Percentiles rank a stretch among this genome's conserved stretches.
Evolutionary conservation across 2,888 invertebrate species (phyloP).

Genomic region (Rhodophaea formosa): DNA sequence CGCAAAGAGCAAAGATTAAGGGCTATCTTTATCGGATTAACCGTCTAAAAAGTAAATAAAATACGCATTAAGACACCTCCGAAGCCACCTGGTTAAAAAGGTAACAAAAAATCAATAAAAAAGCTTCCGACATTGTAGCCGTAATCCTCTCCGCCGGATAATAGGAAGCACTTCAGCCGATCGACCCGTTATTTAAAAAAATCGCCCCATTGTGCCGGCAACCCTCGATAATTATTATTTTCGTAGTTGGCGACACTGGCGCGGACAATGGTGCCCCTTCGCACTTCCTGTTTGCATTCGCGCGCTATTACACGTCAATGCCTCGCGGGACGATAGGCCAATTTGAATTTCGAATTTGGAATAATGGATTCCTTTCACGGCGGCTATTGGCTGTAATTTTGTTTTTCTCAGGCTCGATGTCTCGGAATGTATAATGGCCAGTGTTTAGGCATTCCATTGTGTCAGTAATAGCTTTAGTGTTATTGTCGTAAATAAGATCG

Average conservation of each 20-base stretch:
- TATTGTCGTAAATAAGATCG: slow-evolving; percentile 15
- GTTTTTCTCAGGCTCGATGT: slow-evolving; percentile 46
- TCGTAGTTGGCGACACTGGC: slow-evolving; percentile 78
- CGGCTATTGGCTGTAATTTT: slow-evolving; percentile 62
- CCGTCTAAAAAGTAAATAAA: slow-evolving; percentile 53
- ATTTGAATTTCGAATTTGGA: slow-evolving; percentile 74
- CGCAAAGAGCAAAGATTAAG: slow-evolving; percentile 31
- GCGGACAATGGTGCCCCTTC: slow-evolving; percentile 69
- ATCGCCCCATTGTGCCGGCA: slow-evolving; percentile 63
- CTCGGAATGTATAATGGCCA: slow-evolving; percentile 37
- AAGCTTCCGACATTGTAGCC: slow-evolving; percentile 65
- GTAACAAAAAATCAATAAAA: slow-evolving; percentile 44
- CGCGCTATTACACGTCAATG: slow-evolving; percentile 80
- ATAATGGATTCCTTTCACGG: slow-evolving; percentile 66
- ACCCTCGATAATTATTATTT: slow-evolving; percentile 80
- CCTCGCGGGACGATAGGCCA: slow-evolving; percentile 70
- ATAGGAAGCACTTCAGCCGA: slow-evolving; percentile 78
- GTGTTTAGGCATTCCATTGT: slow-evolving; percentile 30
- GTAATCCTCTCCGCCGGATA: slow-evolving; percentile 69
- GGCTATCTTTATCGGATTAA: slow-evolving; percentile 63
- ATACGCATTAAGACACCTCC: slow-evolving; percentile 71
- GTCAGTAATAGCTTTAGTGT: slow-evolving; percentile 18
- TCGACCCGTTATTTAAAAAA: slow-evolving; percentile 74
- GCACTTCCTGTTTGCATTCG: slow-evolving; percentile 79
- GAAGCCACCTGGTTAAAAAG: slow-evolving; percentile 64